A percentile compares a stretch with the other conserved stretches of the same genome.
phyloP scores from a whole-genome alignment of 1,140 invertebrate genomes.

The Tetramorium alpestre region DNA sequence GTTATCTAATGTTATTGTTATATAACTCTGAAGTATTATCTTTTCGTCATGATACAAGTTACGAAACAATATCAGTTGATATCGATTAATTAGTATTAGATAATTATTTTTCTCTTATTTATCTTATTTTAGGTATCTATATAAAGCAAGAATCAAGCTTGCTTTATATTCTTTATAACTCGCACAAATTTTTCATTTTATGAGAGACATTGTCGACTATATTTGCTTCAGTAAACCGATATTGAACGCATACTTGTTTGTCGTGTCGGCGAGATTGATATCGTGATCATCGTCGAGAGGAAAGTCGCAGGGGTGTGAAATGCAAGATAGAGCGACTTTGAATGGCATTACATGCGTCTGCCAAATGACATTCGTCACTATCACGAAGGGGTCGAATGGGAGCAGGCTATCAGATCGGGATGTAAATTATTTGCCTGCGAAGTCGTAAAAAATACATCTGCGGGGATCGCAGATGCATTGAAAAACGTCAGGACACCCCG shows the following conservation, averaged over 20 bases:
- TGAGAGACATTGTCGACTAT: slow-evolving; percentile 3
- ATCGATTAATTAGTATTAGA: slow-evolving; percentile 4
- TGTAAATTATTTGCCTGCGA: slow-evolving; percentile 68
- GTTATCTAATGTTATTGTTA: slow-evolving; percentile 29
- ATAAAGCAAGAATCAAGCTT: neutral
- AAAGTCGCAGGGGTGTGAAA: slow-evolving; percentile 37
- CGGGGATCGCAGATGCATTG: slow-evolving; percentile 6
- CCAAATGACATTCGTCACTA: slow-evolving; percentile 61
- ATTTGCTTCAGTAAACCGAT: slow-evolving; percentile 32
- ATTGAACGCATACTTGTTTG: slow-evolving; percentile 16
- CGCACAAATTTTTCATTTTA: neutral
- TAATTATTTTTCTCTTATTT: neutral
- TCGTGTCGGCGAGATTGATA: slow-evolving; percentile 41
- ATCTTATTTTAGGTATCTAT: neutral
- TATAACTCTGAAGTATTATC: neutral
- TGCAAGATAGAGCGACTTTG: slow-evolving; percentile 52
- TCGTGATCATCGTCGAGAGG: slow-evolving; percentile 42
- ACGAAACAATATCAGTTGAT: neutral
- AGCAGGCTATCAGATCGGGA: slow-evolving; percentile 28
- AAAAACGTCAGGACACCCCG: slow-evolving; percentile 22
- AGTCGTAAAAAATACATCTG: slow-evolving; percentile 68
- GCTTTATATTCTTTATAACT: slow-evolving; percentile 6
- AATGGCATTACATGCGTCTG: slow-evolving; percentile 52
- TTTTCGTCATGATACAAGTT: neutral
- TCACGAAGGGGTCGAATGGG: slow-evolving; percentile 20